Base-by-base conservation (phyloP, 1,140 invertebrate genomes). In the Euborellia annulipes region DNA sequence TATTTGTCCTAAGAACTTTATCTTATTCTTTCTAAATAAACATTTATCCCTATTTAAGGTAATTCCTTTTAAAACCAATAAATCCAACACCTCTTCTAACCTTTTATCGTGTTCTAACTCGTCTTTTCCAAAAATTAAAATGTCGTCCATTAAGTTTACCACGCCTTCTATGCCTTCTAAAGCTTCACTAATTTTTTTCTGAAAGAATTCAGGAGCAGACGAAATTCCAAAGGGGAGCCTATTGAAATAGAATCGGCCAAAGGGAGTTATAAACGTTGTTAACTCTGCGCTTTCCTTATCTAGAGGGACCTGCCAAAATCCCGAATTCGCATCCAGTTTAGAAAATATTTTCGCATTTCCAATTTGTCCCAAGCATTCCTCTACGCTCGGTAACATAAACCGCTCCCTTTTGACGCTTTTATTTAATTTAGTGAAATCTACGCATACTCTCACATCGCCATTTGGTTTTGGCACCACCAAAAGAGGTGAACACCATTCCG, bases 401-500 rank as follows among this genome's bases (percentile, higher is more conserved):
- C 48, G 50, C 16, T 56, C 51, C 9, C 60, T 40, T 20, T 50
- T 40, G 17, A 61, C 47, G 40, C 46, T 55, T 30, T 50, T 49
- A 46, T 63, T 62, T 13, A 62, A 45, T 16, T 48, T 16, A 14
- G 50, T 60, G 8, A 55, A 62, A 43, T 68, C 66, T 3, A 60
- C 60, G 41, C 62, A 66, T 2, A 69, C 36, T 14, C 65, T 49
- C 13, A 62, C 48, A 19, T 49, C 50, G 9, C 54, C 57, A 43
- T 58, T 52, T 20, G 51, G 43, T 47, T 68, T 67, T 16, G 55
- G 54, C 2, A 64, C 60, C 3, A 56, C 46, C 3, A 68, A 54
- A 21, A 67, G 56, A 4, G 64, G 63, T 13, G 58, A 51, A 18
- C n/a, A 60, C 62, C 64, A 69, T 21, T 59, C 56, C 2, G 58